Evolutionary conservation across 2,797 vertebrate genomes (phyloP).

Genomic region (Catamblyrhynchus diadema): DNA sequence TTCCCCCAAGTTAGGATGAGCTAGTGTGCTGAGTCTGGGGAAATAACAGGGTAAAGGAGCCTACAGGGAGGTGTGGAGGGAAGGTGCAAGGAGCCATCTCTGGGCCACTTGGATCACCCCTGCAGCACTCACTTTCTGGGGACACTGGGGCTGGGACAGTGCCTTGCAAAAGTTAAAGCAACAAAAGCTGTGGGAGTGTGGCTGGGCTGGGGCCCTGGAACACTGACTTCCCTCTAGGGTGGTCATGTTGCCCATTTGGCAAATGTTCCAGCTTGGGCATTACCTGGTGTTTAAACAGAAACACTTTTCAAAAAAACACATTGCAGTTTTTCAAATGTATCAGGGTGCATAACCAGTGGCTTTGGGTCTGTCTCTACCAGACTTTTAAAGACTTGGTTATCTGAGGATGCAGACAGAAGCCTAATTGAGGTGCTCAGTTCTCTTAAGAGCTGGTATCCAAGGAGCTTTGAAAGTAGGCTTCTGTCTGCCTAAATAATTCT

Average conservation of each 20-base stretch:
- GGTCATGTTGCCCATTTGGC: fast-evolving
- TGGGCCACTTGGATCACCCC: not conserved
- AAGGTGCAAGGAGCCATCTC: not conserved
- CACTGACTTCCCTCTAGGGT: not conserved
- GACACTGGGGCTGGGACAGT: not conserved
- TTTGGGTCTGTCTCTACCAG: not conserved
- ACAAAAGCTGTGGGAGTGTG: fast-evolving
- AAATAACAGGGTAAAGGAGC: not conserved
- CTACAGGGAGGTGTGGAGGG: not conserved
- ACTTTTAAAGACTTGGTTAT: not conserved
- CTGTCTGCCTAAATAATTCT: not conserved
- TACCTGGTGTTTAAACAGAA: not conserved
- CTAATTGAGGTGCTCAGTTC: not conserved
- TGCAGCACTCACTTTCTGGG: fast-evolving
- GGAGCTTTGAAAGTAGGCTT: not conserved
- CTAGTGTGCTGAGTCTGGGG: fast-evolving
- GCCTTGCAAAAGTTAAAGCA: not conserved
- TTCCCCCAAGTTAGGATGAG: not conserved
- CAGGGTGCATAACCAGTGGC: not conserved
- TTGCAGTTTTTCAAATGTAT: not conserved
- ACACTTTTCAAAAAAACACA: not conserved
- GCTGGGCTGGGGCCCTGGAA: not conserved
- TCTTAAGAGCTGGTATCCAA: not conserved
- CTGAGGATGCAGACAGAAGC: not conserved
- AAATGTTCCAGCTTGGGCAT: not conserved